Evolutionary conservation across 2,888 invertebrate species (phyloP).

Genomic region (Hermaeophaga mercurialis): DNA sequence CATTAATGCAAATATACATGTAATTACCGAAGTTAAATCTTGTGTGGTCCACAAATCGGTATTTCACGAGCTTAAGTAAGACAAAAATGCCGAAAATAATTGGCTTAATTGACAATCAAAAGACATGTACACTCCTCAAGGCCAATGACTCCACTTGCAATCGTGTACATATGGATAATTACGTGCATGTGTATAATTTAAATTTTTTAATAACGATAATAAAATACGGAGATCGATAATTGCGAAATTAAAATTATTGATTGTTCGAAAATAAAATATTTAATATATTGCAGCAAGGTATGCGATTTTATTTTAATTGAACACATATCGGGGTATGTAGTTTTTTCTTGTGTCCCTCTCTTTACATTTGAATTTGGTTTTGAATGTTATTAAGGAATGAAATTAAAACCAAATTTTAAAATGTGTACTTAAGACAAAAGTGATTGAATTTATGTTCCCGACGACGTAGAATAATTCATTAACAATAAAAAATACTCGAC

Average conservation of each 20-base stretch:
- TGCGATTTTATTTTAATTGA: too few relatives aligned
- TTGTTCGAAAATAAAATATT: background rate
- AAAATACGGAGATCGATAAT: background rate
- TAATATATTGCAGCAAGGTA: too few relatives aligned
- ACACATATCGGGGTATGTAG: too few relatives aligned
- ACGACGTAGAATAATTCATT: too few relatives aligned
- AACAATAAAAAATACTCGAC: background rate
- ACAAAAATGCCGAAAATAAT: slow-evolving; percentile 36
- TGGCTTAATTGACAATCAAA: slow-evolving; percentile 28
- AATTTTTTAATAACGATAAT: background rate
- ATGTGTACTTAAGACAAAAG: too few relatives aligned
- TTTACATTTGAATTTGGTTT: too few relatives aligned
- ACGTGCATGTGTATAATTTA: background rate
- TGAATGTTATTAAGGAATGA: too few relatives aligned
- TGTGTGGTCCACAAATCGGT: slow-evolving; percentile 35
- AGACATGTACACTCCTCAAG: slow-evolving; percentile 18
- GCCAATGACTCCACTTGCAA: slow-evolving; percentile 12
- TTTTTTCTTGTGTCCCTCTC: too few relatives aligned
- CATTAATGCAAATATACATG: background rate
- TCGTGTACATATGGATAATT: background rate
- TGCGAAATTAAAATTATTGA: background rate
- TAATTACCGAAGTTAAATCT: slow-evolving; percentile 26
- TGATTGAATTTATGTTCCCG: too few relatives aligned
- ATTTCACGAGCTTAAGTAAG: slow-evolving; percentile 32
- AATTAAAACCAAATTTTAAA: too few relatives aligned